Evolutionary conservation across 2,888 invertebrate genomes (phyloP).

Genomic region (Heliothis peltigera): DNA sequence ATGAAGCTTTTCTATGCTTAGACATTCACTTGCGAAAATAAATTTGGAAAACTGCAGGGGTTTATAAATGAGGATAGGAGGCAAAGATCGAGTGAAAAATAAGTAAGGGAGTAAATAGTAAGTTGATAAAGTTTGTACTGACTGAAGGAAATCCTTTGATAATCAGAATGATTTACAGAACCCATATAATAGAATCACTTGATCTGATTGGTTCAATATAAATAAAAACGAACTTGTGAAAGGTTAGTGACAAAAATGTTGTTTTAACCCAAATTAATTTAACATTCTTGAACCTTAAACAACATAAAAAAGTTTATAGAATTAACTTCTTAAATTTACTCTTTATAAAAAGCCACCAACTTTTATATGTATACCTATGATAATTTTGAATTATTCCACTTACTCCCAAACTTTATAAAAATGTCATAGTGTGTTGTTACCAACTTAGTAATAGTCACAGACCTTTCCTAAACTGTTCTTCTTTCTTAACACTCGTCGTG

Average conservation of each 20-base stretch:
- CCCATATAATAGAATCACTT: too few species aligned
- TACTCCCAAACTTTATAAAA: conserved; percentile 2
- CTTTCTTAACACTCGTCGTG: conserved; percentile 16
- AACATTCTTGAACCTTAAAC: too few species aligned
- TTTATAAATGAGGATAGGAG: conserved; percentile 5
- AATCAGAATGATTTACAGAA: too few species aligned
- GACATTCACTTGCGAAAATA: conserved; percentile 25
- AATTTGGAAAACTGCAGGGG: background rate
- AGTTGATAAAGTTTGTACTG: too few species aligned
- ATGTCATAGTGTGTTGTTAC: background rate
- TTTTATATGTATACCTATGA: background rate
- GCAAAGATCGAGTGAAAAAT: background rate
- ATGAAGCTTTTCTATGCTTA: conserved; percentile 36
- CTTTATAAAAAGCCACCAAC: too few species aligned
- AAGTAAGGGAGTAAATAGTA: too few species aligned
- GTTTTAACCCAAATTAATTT: too few species aligned
- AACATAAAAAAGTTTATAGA: too few species aligned
- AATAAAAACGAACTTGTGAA: too few species aligned
- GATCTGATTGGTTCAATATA: too few species aligned
- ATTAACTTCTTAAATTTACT: too few species aligned
- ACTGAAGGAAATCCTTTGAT: background rate
- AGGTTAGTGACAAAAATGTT: too few species aligned
- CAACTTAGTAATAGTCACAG: background rate
- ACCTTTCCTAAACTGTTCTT: conserved; percentile 13
- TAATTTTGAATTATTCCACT: background rate